Evolutionary conservation across 2,797 vertebrate genomes (phyloP).

Genomic region (Brachymystax lenok): DNA sequence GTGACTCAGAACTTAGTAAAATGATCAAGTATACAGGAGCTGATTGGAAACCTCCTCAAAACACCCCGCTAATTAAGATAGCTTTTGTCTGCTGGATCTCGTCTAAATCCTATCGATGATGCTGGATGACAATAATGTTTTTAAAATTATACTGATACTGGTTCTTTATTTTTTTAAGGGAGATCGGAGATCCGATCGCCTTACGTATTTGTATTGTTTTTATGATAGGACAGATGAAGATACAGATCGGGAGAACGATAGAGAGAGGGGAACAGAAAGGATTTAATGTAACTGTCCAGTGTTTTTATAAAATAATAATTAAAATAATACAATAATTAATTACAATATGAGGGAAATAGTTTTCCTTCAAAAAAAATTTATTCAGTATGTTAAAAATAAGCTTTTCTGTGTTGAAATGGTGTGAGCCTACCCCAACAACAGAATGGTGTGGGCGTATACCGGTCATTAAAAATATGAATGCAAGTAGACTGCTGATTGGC

Average conservation of each 20-base stretch:
- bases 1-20: conserved; percentile 75
- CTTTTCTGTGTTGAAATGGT: too few relatives aligned
- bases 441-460: too few relatives aligned
- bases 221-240: background rate
- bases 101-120: background rate
- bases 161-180: background rate
- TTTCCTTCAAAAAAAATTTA: too few relatives aligned
- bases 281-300: background rate
- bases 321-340: too few relatives aligned
- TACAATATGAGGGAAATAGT: too few relatives aligned
- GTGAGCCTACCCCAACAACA: too few relatives aligned
- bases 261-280: background rate
- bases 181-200: background rate
- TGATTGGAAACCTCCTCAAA: conserved; percentile 51
- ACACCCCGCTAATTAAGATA: background rate
- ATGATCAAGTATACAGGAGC: conserved; percentile 67
- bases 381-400: too few relatives aligned
- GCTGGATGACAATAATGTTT: background rate
- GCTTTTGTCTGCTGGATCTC: background rate
- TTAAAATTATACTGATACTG: background rate
- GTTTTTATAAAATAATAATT: too few relatives aligned
- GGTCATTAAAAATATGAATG: too few relatives aligned
- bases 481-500: too few relatives aligned
- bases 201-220: background rate
- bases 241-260: background rate